phyloP scores from a whole-genome alignment of 2,797 vertebrate genomes.

The Lepilemur septentrionalis region DNA sequence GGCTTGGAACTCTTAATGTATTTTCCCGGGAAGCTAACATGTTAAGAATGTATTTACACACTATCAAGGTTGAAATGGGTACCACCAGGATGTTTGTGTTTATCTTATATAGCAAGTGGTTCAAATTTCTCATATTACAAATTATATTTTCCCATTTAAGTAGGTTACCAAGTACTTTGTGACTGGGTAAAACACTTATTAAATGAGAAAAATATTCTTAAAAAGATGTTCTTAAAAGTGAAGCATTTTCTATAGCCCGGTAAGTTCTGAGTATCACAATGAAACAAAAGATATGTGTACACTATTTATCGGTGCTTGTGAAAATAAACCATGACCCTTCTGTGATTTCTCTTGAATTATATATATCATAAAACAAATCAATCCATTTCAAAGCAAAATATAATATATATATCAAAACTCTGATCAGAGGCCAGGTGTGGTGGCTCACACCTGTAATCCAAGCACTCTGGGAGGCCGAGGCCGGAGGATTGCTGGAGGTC shows the following conservation, averaged over 20 bases:
- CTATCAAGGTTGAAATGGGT: not conserved
- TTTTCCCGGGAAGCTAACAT: not conserved
- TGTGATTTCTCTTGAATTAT: not conserved
- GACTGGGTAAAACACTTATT: not conserved
- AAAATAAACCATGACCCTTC: not conserved
- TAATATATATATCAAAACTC: constrained; percentile 44
- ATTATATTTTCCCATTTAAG: not conserved
- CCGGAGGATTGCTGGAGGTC: too few species aligned
- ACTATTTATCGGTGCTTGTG: not conserved
- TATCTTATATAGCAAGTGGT: not conserved
- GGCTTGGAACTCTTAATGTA: not conserved
- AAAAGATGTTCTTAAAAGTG: not conserved
- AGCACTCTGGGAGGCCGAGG: too few species aligned
- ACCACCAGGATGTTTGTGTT: not conserved
- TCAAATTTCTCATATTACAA: not conserved
- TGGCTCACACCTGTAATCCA: too few species aligned
- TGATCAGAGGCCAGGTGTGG: not conserved
- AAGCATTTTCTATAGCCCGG: not conserved
- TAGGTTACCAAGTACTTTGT: not conserved
- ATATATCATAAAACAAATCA: not conserved
- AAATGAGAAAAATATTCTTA: not conserved
- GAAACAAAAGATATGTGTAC: not conserved
- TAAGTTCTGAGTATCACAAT: not conserved
- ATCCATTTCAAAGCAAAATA: constrained; percentile 35
- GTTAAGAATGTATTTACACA: not conserved